Conservation (phyloP, 2,797 vertebrate genomes). For the Thripadectes ignobilis region DNA sequence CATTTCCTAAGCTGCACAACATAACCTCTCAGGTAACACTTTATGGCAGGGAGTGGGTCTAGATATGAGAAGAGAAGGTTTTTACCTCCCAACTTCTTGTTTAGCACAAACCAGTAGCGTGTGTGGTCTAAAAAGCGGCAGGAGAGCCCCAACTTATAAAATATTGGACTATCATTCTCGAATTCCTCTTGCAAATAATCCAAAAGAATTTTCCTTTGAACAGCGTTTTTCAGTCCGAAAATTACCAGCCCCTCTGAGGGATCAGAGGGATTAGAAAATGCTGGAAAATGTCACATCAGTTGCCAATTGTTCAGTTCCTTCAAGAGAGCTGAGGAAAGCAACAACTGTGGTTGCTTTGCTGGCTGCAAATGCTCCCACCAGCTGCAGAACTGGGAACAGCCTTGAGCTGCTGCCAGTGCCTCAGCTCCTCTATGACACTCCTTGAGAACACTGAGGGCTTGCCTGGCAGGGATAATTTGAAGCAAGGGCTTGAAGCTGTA, state of each 20-base stretch:
- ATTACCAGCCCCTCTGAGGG: background rate
- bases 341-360: background rate
- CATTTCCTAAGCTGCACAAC: background rate
- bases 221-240: background rate
- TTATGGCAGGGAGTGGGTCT: fast-evolving
- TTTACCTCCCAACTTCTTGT: background rate
- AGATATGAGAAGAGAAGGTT: fast-evolving
- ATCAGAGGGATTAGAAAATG: background rate
- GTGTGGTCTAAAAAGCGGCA: background rate
- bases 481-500: background rate
- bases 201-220: background rate
- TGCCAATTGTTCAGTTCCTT: background rate
- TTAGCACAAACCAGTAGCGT: background rate
- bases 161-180: background rate
- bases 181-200: background rate
- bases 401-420: background rate
- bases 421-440: background rate
- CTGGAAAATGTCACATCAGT: background rate
- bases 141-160: background rate
- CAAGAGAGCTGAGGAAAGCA: background rate
- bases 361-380: background rate
- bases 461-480: no score
- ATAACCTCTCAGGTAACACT: background rate
- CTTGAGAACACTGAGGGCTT: background rate
- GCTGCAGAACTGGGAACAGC: fast-evolving